These are phyloP conservation scores for Brachyhypopomus gauderio DNA, from an alignment of 2,113 vertebrate genomes.

Conservation along the genomic window DNA sequence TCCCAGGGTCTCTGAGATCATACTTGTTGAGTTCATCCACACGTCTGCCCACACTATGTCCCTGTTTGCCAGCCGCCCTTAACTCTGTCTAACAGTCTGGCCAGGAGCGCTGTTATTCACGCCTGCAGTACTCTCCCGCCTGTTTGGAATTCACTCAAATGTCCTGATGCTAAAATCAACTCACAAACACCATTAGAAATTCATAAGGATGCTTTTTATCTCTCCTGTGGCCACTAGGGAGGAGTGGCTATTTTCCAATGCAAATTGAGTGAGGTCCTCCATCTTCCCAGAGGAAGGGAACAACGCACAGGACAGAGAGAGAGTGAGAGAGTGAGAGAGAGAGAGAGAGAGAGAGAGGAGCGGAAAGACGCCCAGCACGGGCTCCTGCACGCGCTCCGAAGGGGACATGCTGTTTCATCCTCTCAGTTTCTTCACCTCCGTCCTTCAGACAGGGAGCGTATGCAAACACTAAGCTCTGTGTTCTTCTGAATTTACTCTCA, in stretches of 20 bases:
- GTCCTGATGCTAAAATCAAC: not conserved
- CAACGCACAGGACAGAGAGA: too few relatives aligned
- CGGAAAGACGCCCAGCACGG: not conserved
- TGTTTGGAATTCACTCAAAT: not conserved
- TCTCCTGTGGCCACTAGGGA: not conserved
- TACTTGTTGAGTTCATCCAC: not conserved
- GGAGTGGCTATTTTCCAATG: not conserved
- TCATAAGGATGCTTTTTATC: not conserved
- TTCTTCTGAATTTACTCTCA: slow-evolving; percentile 24
- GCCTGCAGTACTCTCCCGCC: not conserved
- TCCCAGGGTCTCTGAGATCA: not conserved
- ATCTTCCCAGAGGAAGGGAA: not conserved
- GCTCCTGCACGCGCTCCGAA: not conserved
- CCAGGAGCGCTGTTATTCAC: not conserved
- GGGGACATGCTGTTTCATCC: not conserved
- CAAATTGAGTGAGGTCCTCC: not conserved
- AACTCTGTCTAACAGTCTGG: slow-evolving; percentile 7
- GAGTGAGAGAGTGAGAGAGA: not conserved
- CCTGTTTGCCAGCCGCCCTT: not conserved
- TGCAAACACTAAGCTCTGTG: slow-evolving; percentile 20
- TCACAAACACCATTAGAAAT: not conserved
- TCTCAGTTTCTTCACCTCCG: not conserved
- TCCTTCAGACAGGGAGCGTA: not conserved
- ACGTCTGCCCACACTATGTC: slow-evolving; percentile 6
- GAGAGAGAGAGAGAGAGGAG: too few relatives aligned